Percentiles rank a stretch among this genome's conserved stretches.
Conservation (phyloP, 2,797 vertebrate genomes). For the Moxostoma hubbsi region DNA sequence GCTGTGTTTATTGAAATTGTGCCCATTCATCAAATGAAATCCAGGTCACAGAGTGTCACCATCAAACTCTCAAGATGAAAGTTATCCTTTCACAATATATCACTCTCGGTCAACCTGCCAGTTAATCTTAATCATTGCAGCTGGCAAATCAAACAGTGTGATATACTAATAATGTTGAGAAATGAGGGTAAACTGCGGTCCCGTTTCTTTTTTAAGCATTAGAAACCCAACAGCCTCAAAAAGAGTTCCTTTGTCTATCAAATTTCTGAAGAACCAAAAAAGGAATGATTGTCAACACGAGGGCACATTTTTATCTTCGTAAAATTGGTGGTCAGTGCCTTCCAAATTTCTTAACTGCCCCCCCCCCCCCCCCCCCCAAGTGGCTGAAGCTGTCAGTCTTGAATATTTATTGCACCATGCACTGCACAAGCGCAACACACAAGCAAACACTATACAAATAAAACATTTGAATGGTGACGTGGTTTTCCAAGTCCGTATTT, state of each 20-base stretch:
- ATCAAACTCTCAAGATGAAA: neutral
- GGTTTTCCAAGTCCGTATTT: too few relatives aligned
- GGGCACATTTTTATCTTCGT: too few relatives aligned
- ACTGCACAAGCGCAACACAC: too few relatives aligned
- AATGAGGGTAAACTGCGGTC: neutral
- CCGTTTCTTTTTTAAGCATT: neutral
- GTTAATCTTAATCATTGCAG: neutral
- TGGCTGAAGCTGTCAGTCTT: too few relatives aligned
- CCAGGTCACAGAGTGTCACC: constrained; percentile 14
- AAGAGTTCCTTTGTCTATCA: neutral
- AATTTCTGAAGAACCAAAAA: neutral
- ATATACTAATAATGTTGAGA: neutral
- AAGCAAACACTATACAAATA: too few relatives aligned
- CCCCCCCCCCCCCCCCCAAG: too few relatives aligned
- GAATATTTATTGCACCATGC: too few relatives aligned
- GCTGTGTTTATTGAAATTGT: constrained; percentile 56
- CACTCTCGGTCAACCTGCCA: neutral
- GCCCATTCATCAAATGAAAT: constrained; percentile 41
- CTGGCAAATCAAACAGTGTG: neutral
- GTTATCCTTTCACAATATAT: neutral
- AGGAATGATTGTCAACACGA: too few relatives aligned
- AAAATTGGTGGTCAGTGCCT: too few relatives aligned
- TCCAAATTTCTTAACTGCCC: too few relatives aligned
- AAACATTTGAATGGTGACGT: too few relatives aligned
- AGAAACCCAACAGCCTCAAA: neutral